These are phyloP conservation scores for Beris chalybata DNA, from an alignment of 2,888 invertebrate genomes.

Conservation along the genomic window DNA sequence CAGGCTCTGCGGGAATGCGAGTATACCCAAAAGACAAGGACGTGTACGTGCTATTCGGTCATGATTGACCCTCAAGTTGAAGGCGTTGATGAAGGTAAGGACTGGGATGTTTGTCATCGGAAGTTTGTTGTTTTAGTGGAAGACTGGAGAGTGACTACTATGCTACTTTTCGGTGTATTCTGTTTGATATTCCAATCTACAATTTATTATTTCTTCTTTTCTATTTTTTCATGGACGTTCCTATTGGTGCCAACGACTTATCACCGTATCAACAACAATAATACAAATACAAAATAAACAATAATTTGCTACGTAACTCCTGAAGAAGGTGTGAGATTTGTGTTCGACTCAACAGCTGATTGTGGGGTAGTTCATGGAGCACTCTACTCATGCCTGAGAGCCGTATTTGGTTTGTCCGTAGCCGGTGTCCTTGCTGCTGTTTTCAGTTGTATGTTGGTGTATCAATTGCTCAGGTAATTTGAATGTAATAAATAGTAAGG, in stretches of 20 bases:
- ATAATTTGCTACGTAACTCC: too few species aligned
- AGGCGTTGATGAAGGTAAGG: slow-evolving; percentile 61
- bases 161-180: not conserved
- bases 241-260: not conserved
- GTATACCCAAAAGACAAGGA: slow-evolving; percentile 76
- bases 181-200: slow-evolving; percentile 6
- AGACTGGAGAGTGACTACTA: too few species aligned
- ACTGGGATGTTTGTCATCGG: too few species aligned
- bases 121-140: too few species aligned
- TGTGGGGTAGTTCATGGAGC: slow-evolving; percentile 91
- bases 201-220: slow-evolving; percentile 21
- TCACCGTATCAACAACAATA: not conserved
- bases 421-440: slow-evolving; percentile 88
- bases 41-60: slow-evolving; percentile 76
- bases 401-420: slow-evolving; percentile 88
- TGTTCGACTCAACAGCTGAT: slow-evolving; percentile 83
- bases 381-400: slow-evolving; percentile 82
- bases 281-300: too few species aligned
- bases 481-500: not conserved
- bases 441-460: slow-evolving; percentile 89
- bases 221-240: not conserved
- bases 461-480: slow-evolving; percentile 75
- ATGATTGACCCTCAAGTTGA: slow-evolving; percentile 68
- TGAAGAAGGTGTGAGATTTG: slow-evolving; percentile 66
- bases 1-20: slow-evolving; percentile 86